Evolutionary conservation across 2,797 vertebrate genomes (phyloP).

Genomic region (Myotis pilosus): DNA sequence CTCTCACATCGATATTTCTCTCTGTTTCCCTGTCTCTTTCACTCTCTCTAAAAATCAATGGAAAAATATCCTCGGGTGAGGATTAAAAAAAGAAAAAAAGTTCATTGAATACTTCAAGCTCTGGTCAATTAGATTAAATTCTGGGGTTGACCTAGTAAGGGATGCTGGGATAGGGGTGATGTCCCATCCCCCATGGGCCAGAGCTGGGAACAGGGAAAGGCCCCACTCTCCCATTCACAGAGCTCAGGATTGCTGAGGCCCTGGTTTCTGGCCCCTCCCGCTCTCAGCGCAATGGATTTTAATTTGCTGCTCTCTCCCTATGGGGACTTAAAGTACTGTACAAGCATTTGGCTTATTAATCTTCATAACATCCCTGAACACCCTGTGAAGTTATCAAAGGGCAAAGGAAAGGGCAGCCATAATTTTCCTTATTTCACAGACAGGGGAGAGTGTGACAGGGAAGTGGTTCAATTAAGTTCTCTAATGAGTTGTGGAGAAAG

Average conservation of each 20-base stretch:
- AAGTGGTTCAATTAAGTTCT: conserved; percentile 59
- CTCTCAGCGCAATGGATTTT: conserved; percentile 25
- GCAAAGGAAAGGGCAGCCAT: conserved; percentile 63
- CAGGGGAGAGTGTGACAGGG: conserved; percentile 42
- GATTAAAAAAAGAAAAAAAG: too few relatives aligned
- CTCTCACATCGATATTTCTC: too few relatives aligned
- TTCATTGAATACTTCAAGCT: neutral
- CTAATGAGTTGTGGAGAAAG: conserved; percentile 58
- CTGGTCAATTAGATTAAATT: neutral
- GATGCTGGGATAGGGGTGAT: neutral
- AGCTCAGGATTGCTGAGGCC: neutral
- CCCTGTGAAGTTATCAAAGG: conserved; percentile 66
- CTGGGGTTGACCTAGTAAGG: neutral
- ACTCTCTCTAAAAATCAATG: too few relatives aligned
- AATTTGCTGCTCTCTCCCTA: conserved; percentile 18
- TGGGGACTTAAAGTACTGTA: neutral
- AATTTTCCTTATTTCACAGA: conserved; percentile 63
- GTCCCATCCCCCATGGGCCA: accelerated
- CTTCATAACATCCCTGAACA: conserved; percentile 63
- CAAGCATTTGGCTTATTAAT: conserved; percentile 66
- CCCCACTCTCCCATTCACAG: neutral
- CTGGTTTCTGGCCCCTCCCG: neutral
- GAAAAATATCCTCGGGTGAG: too few relatives aligned
- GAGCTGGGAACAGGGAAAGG: neutral
- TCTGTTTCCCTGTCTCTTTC: too few relatives aligned